Evolutionary conservation across 2,113 vertebrate genomes (phyloP).

Genomic region (Phainopepla nitens): DNA sequence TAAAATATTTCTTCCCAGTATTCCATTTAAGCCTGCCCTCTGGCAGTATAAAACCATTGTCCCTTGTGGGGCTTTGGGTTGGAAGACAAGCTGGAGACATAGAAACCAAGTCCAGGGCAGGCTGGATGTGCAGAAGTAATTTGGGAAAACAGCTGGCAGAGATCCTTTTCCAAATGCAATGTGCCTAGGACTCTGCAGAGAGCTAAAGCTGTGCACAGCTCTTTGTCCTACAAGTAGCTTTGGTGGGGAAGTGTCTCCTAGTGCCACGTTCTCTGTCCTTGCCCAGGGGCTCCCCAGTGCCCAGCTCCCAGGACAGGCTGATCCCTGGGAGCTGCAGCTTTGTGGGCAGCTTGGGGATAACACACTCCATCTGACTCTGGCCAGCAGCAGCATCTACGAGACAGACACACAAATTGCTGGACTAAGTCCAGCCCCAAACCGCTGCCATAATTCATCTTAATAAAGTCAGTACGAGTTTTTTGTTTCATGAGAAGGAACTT

Average conservation of each 20-base stretch:
- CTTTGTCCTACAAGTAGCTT: background rate
- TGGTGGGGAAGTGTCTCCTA: background rate
- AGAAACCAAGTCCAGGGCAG: background rate
- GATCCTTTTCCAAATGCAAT: background rate
- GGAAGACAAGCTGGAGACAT: background rate
- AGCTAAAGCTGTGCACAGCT: background rate
- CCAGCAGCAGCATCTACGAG: background rate
- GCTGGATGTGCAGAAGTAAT: background rate
- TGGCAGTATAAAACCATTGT: background rate
- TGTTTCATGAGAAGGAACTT: background rate
- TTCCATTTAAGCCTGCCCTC: background rate
- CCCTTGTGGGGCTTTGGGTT: background rate
- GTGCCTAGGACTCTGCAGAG: background rate
- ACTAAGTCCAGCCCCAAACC: background rate
- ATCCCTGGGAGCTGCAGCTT: background rate
- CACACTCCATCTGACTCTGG: fast-evolving
- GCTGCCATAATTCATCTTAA: background rate
- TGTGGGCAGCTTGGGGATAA: too few relatives aligned
- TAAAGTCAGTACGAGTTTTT: background rate
- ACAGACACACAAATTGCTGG: background rate
- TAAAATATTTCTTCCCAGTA: background rate
- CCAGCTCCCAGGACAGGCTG: background rate
- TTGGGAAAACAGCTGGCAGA: background rate
- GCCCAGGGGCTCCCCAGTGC: fast-evolving
- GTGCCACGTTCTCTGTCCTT: background rate